These are phyloP conservation scores for Huso huso DNA, from an alignment of 2,797 vertebrate species.

Conservation along the genomic window DNA sequence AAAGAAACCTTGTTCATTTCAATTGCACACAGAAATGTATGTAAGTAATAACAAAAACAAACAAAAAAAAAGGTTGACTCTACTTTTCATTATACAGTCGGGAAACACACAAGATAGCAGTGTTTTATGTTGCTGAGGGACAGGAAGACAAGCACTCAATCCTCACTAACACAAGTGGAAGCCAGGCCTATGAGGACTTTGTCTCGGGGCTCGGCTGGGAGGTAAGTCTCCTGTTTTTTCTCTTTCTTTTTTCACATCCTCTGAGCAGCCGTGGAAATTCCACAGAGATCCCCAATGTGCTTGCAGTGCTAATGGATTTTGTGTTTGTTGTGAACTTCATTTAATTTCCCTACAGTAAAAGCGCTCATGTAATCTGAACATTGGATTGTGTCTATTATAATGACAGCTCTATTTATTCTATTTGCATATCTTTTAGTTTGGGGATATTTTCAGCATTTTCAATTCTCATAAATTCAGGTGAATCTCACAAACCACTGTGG, in stretches of 20 bases:
- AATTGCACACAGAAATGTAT: too few species aligned
- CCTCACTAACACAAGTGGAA: slow-evolving; percentile 89
- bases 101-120: slow-evolving; percentile 97
- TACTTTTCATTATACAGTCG: slow-evolving; percentile 56
- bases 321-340: too few species aligned
- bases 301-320: too few species aligned
- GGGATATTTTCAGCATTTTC: slow-evolving; percentile 13
- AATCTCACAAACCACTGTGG: slow-evolving; percentile 93
- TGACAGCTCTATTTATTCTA: background rate
- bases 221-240: slow-evolving; percentile 51
- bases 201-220: slow-evolving; percentile 97
- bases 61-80: background rate
- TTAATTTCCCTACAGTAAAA: too few species aligned
- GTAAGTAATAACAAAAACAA: too few species aligned
- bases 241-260: background rate
- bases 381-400: too few species aligned
- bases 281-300: too few species aligned
- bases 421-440: slow-evolving; percentile 18
- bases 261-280: too few species aligned
- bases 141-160: slow-evolving; percentile 99
- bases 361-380: too few species aligned
- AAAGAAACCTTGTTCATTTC: too few species aligned
- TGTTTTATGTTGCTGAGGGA: slow-evolving; percentile 96
- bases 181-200: slow-evolving; percentile 96
- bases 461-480: slow-evolving; percentile 58